Evolutionary conservation across 1,140 invertebrate genomes (phyloP).

Genomic region (Listronotus bonariensis): DNA sequence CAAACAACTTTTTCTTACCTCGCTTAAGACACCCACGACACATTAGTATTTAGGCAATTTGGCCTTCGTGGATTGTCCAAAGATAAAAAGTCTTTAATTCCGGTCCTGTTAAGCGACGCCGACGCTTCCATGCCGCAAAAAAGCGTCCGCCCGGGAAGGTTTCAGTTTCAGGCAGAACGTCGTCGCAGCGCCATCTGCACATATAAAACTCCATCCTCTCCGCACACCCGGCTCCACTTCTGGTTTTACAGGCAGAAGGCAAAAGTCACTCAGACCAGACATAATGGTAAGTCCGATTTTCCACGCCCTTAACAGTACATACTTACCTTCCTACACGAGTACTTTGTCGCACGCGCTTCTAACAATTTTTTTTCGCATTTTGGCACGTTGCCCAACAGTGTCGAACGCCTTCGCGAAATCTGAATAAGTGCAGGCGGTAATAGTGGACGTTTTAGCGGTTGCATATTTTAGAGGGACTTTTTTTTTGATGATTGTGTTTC

Average conservation of each 20-base stretch:
- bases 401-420: conserved; percentile 9
- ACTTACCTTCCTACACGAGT: conserved; percentile 1
- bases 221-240: conserved; percentile 69
- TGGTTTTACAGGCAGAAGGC: conserved; percentile 63
- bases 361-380: not conserved
- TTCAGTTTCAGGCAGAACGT: conserved; percentile 45
- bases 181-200: conserved; percentile 67
- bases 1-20: no score
- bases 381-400: conserved; percentile 6
- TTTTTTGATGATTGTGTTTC: no score
- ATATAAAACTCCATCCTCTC: conserved; percentile 71
- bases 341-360: not conserved
- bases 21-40: no score
- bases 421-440: conserved; percentile 16
- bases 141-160: conserved; percentile 32
- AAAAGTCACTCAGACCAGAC: conserved; percentile 62
- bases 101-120: conserved; percentile 22
- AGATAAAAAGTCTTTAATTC: not conserved
- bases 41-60: no score
- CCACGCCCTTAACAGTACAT: conserved; percentile 18
- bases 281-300: conserved; percentile 66
- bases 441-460: not conserved
- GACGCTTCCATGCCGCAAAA: conserved; percentile 30
- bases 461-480: no score
- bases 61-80: no score